phyloP scores from a whole-genome alignment of 2,797 vertebrate species.

The Gila robusta region DNA sequence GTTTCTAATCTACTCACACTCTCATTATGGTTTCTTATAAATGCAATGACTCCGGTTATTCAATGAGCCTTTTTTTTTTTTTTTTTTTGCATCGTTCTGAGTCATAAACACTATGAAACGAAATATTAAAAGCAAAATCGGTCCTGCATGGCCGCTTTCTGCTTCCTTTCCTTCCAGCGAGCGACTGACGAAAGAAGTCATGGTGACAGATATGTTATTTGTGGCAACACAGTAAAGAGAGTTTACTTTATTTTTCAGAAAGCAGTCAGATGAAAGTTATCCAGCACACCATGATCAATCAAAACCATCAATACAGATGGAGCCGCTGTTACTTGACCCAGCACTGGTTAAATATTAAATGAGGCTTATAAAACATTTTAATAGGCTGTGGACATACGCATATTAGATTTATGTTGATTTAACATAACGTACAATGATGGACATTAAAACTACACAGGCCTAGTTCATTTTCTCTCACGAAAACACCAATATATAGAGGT shows the following conservation, averaged over 20 bases:
- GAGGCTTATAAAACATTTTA: background rate
- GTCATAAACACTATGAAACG: constrained; percentile 14
- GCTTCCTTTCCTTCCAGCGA: background rate
- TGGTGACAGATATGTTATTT: background rate
- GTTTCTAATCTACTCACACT: constrained; percentile 10
- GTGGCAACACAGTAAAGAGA: background rate
- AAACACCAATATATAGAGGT: background rate
- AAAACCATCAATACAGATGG: background rate
- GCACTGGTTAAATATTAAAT: background rate
- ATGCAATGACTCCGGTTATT: constrained; percentile 34
- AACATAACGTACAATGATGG: background rate
- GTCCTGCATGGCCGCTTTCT: constrained; percentile 9
- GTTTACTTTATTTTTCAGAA: background rate
- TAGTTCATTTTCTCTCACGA: too few species aligned
- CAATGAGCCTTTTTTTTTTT: background rate
- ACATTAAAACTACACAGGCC: background rate
- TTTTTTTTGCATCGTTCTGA: background rate
- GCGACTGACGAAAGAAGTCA: background rate
- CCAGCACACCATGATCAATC: background rate
- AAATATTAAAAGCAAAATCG: constrained; percentile 16
- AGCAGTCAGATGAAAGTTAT: background rate
- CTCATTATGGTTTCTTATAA: constrained; percentile 47
- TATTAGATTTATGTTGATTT: background rate
- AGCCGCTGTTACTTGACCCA: background rate
- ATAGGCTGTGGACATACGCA: background rate